Evolutionary conservation across 2,113 vertebrate genomes (phyloP).

Genomic region (Tupaia chinensis): DNA sequence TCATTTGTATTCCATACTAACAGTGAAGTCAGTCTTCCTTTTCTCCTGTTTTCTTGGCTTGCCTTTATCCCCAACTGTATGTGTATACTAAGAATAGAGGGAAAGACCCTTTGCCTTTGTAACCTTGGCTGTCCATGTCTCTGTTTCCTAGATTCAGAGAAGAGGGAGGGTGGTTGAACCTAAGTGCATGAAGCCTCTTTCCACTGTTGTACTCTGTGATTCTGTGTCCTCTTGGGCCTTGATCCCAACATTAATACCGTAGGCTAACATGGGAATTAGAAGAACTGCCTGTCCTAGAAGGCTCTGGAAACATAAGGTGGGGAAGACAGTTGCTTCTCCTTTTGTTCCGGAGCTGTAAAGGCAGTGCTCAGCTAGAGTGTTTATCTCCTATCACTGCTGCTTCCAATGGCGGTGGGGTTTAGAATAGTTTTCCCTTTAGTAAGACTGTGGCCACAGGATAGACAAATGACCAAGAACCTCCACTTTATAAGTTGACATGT

Average conservation of each 20-base stretch:
- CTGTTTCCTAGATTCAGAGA: background rate
- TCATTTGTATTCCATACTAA: background rate
- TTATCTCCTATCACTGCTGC: background rate
- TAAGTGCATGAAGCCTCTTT: slow-evolving; percentile 37
- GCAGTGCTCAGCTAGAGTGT: slow-evolving; percentile 1
- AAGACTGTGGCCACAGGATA: background rate
- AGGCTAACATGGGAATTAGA: background rate
- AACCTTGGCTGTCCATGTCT: background rate
- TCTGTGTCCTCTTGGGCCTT: background rate
- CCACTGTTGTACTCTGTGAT: background rate
- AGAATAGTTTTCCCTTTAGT: background rate
- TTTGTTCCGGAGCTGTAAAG: slow-evolving; percentile 23
- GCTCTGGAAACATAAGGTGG: background rate
- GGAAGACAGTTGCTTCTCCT: background rate
- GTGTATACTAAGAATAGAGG: background rate
- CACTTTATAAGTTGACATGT: background rate
- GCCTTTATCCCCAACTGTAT: background rate
- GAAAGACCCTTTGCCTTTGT: background rate
- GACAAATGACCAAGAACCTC: background rate
- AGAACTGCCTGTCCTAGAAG: slow-evolving; percentile 48
- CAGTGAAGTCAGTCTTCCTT: background rate
- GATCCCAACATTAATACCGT: background rate
- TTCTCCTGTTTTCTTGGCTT: background rate
- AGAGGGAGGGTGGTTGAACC: background rate
- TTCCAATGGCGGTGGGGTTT: background rate